phyloP scores from a whole-genome alignment of 2,113 vertebrate genomes.

The Brachypodius melanocephalos region DNA sequence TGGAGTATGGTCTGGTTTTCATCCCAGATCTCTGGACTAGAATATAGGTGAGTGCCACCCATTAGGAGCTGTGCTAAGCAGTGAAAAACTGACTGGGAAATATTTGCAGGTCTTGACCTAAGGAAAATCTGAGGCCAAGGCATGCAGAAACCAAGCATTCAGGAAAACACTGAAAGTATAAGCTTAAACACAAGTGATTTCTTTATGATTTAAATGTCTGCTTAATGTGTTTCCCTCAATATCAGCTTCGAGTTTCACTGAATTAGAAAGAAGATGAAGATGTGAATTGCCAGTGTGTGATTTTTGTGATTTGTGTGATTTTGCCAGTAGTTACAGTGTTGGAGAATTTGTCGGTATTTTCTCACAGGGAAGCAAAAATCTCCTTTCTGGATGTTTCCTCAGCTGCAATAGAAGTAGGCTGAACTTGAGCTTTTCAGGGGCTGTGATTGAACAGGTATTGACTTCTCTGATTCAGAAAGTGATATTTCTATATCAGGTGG shows the following conservation, averaged over 20 bases:
- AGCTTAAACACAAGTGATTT: not conserved
- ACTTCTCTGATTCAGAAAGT: not conserved
- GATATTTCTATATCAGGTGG: not conserved
- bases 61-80: not conserved
- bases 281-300: not conserved
- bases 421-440: not conserved
- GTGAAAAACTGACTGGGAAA: not conserved
- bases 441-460: not conserved
- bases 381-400: not conserved
- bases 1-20: not conserved
- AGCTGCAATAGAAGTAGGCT: not conserved
- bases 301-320: not conserved
- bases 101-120: not conserved
- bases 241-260: not conserved
- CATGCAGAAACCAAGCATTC: not conserved
- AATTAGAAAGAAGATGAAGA: not conserved
- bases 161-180: not conserved
- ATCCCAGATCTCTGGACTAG: not conserved
- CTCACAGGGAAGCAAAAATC: not conserved
- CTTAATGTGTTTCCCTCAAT: not conserved
- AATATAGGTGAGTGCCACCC: rapidly evolving
- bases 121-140: not conserved
- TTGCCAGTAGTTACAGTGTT: not conserved
- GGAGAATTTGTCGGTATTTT: not conserved
- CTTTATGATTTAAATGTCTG: not conserved